These are phyloP conservation scores for Gadopsis marmoratus DNA, from an alignment of 2,797 vertebrate species.

Conservation along the genomic window DNA sequence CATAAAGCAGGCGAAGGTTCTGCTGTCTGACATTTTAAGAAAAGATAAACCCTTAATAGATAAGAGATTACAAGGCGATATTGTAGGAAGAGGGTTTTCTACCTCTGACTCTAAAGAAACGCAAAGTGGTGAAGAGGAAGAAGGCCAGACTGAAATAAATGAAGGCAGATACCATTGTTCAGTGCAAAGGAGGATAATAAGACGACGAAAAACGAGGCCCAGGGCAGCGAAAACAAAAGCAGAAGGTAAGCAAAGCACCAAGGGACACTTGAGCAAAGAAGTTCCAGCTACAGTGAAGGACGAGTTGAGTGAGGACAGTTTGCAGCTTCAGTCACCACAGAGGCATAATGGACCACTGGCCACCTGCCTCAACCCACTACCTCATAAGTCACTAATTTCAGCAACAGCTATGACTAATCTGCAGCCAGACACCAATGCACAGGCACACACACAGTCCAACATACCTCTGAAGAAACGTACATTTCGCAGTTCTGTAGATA, in stretches of 20 bases:
- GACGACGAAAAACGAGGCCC: conserved; percentile 47
- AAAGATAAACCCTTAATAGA: conserved; percentile 60
- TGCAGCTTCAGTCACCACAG: conserved; percentile 33
- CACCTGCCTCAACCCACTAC: conserved; percentile 66
- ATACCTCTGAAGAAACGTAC: conserved; percentile 88
- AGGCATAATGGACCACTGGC: conserved; percentile 34
- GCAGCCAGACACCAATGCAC: conserved; percentile 70
- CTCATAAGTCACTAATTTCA: conserved; percentile 59
- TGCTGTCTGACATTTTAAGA: conserved; percentile 83
- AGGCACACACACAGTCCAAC: conserved; percentile 81
- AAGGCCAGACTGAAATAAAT: conserved; percentile 38
- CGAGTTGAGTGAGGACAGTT: conserved; percentile 32
- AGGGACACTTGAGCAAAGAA: conserved; percentile 41
- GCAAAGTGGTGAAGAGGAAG: conserved; percentile 34
- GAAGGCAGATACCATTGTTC: conserved; percentile 29
- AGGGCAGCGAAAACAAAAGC: conserved; percentile 58
- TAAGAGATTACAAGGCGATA: conserved; percentile 40
- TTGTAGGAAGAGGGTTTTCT: conserved; percentile 29
- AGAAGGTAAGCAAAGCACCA: conserved; percentile 43
- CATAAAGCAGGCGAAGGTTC: conserved; percentile 81
- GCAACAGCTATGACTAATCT: conserved; percentile 50
- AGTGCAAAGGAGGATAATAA: conserved; percentile 26
- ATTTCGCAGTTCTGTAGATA: conserved; percentile 84
- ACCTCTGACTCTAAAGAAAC: conserved; percentile 28
- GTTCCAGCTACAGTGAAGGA: conserved; percentile 4